Percentiles rank a stretch among this genome's conserved stretches.
phyloP scores from a whole-genome alignment of 2,888 invertebrate genomes.

The Phyllotreta cruciferae region DNA sequence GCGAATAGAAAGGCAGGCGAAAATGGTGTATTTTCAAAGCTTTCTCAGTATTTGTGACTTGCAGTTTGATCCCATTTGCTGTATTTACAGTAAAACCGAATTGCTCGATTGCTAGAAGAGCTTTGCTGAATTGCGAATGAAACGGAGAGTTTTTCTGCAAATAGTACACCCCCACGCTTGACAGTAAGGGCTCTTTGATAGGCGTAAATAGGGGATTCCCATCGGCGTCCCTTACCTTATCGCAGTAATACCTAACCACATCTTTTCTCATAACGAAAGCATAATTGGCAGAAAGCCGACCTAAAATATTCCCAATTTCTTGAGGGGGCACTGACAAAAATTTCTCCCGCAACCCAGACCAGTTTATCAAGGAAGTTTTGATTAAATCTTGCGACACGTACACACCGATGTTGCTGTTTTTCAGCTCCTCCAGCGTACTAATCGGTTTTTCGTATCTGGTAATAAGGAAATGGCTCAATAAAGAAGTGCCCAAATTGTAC shows the following conservation, averaged over 20 bases:
- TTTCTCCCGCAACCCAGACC: constrained; percentile 14
- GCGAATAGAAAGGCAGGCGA: neutral
- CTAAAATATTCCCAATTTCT: neutral
- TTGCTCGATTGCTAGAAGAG: constrained; percentile 3
- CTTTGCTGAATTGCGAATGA: neutral
- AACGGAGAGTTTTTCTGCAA: constrained; percentile 17
- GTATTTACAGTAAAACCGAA: constrained; percentile 2
- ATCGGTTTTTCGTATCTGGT: constrained; percentile 1
- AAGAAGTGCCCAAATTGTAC: constrained; percentile 10
- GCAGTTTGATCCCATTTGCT: neutral
- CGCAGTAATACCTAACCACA: neutral
- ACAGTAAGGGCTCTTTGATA: constrained; percentile 12
- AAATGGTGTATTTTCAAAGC: constrained; percentile 5
- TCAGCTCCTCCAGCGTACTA: constrained; percentile 15
- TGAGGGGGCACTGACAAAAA: constrained; percentile 6
- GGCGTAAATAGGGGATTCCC: neutral
- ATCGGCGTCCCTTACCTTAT: neutral
- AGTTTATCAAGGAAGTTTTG: neutral
- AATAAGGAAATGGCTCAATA: constrained; percentile 18
- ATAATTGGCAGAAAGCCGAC: neutral
- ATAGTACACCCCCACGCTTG: constrained; percentile 3
- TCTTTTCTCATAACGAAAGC: constrained; percentile 10
- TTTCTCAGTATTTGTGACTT: neutral
- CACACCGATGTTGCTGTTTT: constrained; percentile 9
- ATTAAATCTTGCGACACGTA: constrained; percentile 5